phyloP scores from a whole-genome alignment of 2,113 vertebrate genomes.

The Microcebus tavaratra region DNA sequence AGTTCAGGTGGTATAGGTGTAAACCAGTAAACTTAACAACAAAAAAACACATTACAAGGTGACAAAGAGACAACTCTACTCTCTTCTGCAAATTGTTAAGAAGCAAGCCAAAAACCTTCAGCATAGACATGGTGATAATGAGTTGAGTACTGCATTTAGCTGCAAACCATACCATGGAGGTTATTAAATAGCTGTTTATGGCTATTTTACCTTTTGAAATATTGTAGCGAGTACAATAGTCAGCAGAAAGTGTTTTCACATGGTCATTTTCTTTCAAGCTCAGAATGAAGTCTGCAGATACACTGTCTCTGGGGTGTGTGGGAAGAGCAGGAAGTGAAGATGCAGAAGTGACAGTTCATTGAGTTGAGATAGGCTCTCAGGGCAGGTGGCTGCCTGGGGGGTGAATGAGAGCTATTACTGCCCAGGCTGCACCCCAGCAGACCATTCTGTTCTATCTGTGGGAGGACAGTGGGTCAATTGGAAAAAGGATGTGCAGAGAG shows the following conservation, averaged over 20 bases:
- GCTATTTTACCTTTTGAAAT: constrained; percentile 25
- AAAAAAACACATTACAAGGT: background rate
- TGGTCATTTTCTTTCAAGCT: background rate
- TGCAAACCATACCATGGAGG: background rate
- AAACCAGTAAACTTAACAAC: background rate
- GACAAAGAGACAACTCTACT: background rate
- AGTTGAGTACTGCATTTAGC: background rate
- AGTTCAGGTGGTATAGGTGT: background rate
- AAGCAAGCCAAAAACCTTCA: background rate
- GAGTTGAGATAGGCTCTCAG: background rate
- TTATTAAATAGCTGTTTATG: background rate
- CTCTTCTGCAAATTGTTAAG: background rate
- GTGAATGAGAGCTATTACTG: background rate
- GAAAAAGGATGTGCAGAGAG: background rate
- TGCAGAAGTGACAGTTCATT: background rate
- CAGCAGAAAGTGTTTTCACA: background rate
- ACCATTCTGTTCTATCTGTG: background rate
- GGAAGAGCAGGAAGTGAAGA: background rate
- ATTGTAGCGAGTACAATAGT: background rate
- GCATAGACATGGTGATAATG: background rate
- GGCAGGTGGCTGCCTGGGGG: background rate
- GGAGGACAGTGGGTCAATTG: background rate
- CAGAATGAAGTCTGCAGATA: background rate
- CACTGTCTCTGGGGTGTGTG: background rate
- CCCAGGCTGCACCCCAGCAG: background rate